Evolutionary conservation across 2,888 invertebrate species (phyloP).

Genomic region (Epinotia bilunana): DNA sequence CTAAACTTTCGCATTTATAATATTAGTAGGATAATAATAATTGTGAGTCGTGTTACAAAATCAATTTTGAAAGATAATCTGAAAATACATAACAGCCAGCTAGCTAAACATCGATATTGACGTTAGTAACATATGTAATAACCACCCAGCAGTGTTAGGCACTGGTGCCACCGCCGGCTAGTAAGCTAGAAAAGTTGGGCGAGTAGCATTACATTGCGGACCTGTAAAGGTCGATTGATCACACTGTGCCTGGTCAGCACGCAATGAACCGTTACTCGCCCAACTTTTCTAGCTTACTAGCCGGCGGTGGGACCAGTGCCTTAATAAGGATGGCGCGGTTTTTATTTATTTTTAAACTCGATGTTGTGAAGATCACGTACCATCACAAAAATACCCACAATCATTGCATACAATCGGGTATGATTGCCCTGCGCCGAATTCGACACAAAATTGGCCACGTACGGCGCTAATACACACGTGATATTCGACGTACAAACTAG

Average conservation of each 20-base stretch:
- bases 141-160: constrained; percentile 14
- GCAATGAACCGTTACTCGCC: no score
- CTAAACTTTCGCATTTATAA: no score
- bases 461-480: constrained; percentile 38
- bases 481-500: not conserved
- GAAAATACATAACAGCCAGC: not conserved
- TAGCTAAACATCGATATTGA: not conserved
- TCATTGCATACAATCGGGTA: constrained; percentile 38
- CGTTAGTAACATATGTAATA: not conserved
- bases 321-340: not conserved
- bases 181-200: no score
- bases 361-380: constrained; percentile 27
- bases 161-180: no score
- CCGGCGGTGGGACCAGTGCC: no score
- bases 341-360: not conserved
- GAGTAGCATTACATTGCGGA: no score
- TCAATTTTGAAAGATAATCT: not conserved
- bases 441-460: constrained; percentile 40
- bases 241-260: no score
- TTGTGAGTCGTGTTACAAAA: not conserved
- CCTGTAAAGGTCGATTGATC: no score
- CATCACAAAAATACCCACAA: constrained; percentile 31
- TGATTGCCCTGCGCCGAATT: constrained; percentile 41
- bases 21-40: no score
- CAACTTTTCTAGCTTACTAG: no score